Evolutionary conservation across 2,888 invertebrate genomes (phyloP).

Genomic region (Hipparchia semele): DNA sequence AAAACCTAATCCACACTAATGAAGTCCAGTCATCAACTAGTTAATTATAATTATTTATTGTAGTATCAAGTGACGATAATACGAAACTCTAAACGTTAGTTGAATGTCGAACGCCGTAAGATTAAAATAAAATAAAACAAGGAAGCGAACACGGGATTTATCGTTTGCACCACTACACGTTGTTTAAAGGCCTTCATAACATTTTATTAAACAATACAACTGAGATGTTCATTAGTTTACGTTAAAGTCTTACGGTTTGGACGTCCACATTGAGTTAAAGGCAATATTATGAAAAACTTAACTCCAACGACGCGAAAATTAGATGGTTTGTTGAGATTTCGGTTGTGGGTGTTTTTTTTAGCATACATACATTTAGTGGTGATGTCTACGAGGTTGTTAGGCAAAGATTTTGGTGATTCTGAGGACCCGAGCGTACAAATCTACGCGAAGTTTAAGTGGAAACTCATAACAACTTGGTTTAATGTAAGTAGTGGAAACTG

Average conservation of each 20-base stretch:
- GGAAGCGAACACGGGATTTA: no score
- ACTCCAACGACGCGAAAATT: slow-evolving; percentile 25
- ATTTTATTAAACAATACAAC: no score
- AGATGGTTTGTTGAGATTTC: slow-evolving; percentile 53
- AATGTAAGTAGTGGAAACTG: slow-evolving; percentile 61
- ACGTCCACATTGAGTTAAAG: slow-evolving; percentile 20
- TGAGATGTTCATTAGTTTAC: slow-evolving; percentile 22
- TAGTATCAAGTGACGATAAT: no score
- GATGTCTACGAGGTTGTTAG: slow-evolving; percentile 52
- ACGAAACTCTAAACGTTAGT: no score
- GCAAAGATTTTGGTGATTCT: slow-evolving; percentile 59
- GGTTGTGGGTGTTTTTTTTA: slow-evolving; percentile 56
- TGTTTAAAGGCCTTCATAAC: no score
- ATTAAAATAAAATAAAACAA: no score
- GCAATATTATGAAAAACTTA: slow-evolving; percentile 27
- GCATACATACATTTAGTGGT: slow-evolving; percentile 53
- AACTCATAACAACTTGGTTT: slow-evolving; percentile 71
- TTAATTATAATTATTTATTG: no score
- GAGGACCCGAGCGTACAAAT: slow-evolving; percentile 56
- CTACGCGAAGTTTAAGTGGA: slow-evolving; percentile 62
- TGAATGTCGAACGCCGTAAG: no score
- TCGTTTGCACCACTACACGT: no score
- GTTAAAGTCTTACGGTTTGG: slow-evolving; percentile 21
- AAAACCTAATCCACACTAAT: no score
- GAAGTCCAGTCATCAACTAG: no score